Evolutionary conservation across 2,113 vertebrate genomes (phyloP), one percentile per base, ranked within the genome.

Genomic region (Chloropsis hardwickii): DNA sequence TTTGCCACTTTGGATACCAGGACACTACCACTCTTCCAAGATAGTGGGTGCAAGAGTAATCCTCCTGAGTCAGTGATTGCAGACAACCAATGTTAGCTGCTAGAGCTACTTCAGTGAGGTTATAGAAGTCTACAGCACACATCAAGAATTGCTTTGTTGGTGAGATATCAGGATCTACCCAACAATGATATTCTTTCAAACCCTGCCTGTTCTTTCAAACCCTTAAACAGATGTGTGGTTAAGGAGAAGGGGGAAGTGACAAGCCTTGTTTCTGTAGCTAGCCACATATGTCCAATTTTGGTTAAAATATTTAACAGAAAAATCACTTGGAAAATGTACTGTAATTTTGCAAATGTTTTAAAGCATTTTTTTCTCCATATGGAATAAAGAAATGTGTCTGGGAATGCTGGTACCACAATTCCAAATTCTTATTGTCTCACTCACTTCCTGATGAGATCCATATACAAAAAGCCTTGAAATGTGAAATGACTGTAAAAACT

Each of bases 371-470:
- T 92, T 86, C 74, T 90, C 72, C 56, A 84, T 84, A 94, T 35
- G 86, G 72, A 86, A 78, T 88, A 60, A 78, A 94, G 47, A 95
- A 94, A 94, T 92, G 72, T 1, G 88, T 94, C 95, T 94, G 86
- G 64, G 88, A 96, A 96, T 90, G 88, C 51, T 86, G 27, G 56
- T 80, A 67, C 76, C 81, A 88, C 80, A 88, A 54, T 21, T 70
- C 10, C 40, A 78, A 88, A 93, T 92, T 93, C 76, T 86, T 93
- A 73, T n/a, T 90, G 95, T 90, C 92, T 96, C 35, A 0, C 33
- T 93, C n/a, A 84, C 73, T 97, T 95, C 86, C 91, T 95, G 83
- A 93, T 88, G 62, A 79, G 44, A 88, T 58, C 42, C 64, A 81
- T 92, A 74, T 3, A 90, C 44, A 79, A 81, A 92, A 92, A 76